These are phyloP conservation scores for Erinaceus europaeus DNA, from an alignment of 2,113 vertebrate species.

Conservation along the genomic window DNA sequence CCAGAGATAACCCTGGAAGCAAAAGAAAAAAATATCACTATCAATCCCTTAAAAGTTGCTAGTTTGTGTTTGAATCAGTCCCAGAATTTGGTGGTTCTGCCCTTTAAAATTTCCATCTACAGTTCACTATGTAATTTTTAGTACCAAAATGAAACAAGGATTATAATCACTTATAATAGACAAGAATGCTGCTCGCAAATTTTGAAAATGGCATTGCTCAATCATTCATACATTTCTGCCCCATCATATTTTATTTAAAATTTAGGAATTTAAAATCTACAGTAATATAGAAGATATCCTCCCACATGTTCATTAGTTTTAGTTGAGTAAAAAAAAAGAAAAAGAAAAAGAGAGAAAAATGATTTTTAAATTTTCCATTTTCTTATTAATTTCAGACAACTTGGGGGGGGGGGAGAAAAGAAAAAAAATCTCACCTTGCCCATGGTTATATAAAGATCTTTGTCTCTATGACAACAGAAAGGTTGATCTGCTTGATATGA, in stretches of 20 bases:
- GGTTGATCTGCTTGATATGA: conserved; percentile 68
- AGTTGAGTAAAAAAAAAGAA: not conserved
- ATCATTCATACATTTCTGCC: not conserved
- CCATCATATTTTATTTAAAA: conserved; percentile 46
- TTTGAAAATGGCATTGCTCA: conserved; percentile 44
- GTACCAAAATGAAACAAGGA: not conserved
- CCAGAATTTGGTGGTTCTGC: not conserved
- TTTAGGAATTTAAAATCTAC: conserved; percentile 38
- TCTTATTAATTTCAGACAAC: conserved; percentile 59
- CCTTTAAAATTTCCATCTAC: conserved; percentile 4
- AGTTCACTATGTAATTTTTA: conserved; percentile 17
- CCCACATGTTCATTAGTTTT: conserved; percentile 16
- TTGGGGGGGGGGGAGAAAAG: not conserved
- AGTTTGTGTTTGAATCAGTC: not conserved
- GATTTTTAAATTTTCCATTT: conserved; percentile 24
- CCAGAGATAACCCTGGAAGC: too few species aligned
- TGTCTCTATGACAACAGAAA: conserved; percentile 79
- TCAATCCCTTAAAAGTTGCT: not conserved
- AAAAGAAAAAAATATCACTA: not conserved
- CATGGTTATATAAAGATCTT: conserved; percentile 71
- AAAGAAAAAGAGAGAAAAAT: conserved; percentile 41
- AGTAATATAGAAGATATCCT: conserved; percentile 27
- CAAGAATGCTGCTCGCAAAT: conserved; percentile 19
- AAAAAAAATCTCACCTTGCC: conserved; percentile 56
- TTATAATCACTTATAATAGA: conserved; percentile 24